phyloP scores from a whole-genome alignment of 2,888 invertebrate genomes.

The Eilema depressum region DNA sequence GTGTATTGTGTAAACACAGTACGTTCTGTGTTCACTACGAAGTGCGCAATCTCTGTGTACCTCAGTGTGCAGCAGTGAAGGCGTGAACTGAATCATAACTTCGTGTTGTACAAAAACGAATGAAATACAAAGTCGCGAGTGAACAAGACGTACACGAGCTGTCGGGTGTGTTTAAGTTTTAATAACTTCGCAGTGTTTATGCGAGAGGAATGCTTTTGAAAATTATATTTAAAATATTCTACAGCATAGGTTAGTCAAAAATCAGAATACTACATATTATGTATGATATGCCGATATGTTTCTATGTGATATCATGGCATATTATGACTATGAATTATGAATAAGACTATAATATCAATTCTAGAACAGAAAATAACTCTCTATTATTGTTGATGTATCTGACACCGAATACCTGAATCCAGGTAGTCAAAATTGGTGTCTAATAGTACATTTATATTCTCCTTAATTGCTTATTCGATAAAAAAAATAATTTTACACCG shows the following conservation, averaged over 20 bases:
- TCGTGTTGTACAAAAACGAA: constrained; percentile 9
- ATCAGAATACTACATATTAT: no score
- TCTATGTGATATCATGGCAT: no score
- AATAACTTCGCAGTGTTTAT: neutral
- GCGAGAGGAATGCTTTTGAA: neutral
- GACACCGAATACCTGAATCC: neutral
- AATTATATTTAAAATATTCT: neutral
- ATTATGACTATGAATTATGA: no score
- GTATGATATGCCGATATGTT: no score
- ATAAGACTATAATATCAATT: no score
- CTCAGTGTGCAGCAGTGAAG: neutral
- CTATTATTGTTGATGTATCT: no score
- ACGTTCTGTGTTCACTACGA: neutral
- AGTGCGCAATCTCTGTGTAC: constrained; percentile 5
- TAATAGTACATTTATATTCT: neutral
- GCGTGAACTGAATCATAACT: constrained; percentile 7
- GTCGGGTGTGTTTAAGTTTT: constrained; percentile 6
- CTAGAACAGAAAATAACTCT: no score
- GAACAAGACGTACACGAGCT: neutral
- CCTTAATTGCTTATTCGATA: neutral
- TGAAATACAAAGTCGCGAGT: constrained; percentile 6
- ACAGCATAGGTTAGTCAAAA: no score
- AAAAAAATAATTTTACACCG: neutral
- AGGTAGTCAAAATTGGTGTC: neutral
- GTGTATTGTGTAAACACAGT: constrained; percentile 7